Evolutionary conservation across 2,113 vertebrate genomes (phyloP).

Genomic region (Jacana jacana): DNA sequence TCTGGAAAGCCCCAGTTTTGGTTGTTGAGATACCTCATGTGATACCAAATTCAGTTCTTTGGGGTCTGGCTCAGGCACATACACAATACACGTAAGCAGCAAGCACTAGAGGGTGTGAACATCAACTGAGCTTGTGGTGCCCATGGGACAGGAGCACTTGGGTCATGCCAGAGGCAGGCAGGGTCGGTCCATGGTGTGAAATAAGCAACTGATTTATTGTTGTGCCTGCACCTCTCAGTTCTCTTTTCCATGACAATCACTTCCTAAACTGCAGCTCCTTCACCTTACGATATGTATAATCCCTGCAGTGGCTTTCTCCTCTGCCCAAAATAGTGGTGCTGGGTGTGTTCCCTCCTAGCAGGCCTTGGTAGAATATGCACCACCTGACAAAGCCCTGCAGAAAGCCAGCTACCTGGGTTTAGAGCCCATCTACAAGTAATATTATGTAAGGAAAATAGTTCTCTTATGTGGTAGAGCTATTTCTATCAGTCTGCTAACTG

Average conservation of each 20-base stretch:
- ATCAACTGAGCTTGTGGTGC: background rate
- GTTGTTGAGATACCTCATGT: no score
- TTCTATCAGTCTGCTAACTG: background rate
- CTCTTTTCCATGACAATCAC: background rate
- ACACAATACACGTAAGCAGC: fast-evolving
- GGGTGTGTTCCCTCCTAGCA: background rate
- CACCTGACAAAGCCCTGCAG: background rate
- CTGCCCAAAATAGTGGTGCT: background rate
- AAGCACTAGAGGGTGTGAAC: background rate
- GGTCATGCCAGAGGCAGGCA: no score
- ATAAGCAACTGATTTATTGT: background rate
- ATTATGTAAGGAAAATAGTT: background rate
- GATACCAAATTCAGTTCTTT: background rate
- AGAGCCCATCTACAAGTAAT: background rate
- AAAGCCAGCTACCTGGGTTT: background rate
- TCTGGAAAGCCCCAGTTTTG: background rate
- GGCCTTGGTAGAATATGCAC: background rate
- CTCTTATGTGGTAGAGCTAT: background rate
- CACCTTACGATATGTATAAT: fast-evolving
- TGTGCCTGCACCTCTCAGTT: background rate
- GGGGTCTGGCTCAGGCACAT: background rate
- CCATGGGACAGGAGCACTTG: background rate
- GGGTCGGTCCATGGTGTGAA: background rate
- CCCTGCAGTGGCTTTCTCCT: background rate
- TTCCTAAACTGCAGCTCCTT: background rate